Conservation (phyloP, 1,140 invertebrate species). For the Aphidius gifuensis region DNA sequence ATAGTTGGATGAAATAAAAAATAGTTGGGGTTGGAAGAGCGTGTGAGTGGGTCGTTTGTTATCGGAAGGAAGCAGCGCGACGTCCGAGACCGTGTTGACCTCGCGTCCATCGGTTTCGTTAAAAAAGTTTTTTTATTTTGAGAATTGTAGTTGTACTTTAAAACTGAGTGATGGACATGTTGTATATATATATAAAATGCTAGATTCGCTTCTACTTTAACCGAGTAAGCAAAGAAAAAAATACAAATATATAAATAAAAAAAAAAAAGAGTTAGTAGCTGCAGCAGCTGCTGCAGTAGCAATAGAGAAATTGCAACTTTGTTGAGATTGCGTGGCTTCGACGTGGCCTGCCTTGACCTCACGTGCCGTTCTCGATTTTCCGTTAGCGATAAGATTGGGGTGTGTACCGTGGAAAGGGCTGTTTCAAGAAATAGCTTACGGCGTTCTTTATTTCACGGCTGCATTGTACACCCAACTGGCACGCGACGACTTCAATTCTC, state of each 20-base stretch:
- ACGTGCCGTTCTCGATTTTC: constrained; percentile 27
- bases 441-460: constrained; percentile 32
- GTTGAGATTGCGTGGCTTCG: constrained; percentile 30
- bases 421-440: constrained; percentile 17
- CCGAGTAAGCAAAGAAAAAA: too few species aligned
- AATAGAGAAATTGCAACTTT: constrained; percentile 7
- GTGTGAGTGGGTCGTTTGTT: constrained; percentile 29
- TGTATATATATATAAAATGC: neutral
- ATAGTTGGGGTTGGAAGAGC: constrained; percentile 17
- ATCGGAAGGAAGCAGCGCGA: constrained; percentile 30
- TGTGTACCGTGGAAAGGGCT: constrained; percentile 20
- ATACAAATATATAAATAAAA: too few species aligned
- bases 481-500: constrained; percentile 19
- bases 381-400: constrained; percentile 33
- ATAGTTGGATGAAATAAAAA: neutral
- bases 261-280: too few species aligned
- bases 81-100: constrained; percentile 24
- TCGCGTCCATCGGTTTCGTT: constrained; percentile 25
- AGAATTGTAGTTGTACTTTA: neutral
- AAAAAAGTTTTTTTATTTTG: too few species aligned
- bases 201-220: neutral
- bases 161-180: neutral
- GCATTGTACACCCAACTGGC: constrained; percentile 17
- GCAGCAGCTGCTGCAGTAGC: neutral
- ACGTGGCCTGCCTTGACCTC: constrained; percentile 40